phyloP scores from a whole-genome alignment of 2,113 vertebrate genomes.

The Caranx melampygus region DNA sequence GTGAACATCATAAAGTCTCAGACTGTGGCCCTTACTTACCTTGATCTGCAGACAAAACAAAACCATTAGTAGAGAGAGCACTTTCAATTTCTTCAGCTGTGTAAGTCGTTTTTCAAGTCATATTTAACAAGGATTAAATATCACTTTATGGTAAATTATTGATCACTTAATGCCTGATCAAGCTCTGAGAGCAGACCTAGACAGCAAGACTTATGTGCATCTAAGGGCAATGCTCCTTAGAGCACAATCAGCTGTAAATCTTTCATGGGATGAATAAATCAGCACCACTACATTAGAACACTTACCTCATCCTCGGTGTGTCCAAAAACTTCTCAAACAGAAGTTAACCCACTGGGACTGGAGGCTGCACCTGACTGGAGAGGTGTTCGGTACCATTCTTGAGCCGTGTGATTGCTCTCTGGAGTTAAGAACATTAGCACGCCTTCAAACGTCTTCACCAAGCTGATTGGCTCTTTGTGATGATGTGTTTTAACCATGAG shows the following conservation, averaged over 20 bases:
- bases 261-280: constrained; percentile 1
- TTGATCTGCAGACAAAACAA: background rate
- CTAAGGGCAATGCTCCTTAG: background rate
- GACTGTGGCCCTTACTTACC: background rate
- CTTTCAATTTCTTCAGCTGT: background rate
- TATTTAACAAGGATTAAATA: background rate
- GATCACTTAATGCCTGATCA: background rate
- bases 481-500: background rate
- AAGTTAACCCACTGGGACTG: background rate
- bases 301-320: constrained; percentile 44
- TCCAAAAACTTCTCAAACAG: background rate
- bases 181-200: background rate
- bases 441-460: constrained; percentile 9
- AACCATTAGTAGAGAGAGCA: background rate
- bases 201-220: background rate
- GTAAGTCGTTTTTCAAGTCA: background rate
- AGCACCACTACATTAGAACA: background rate
- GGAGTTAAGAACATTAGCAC: background rate
- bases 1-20: background rate
- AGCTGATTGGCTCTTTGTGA: constrained; percentile 30
- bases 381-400: constrained; percentile 17
- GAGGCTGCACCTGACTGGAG: constrained; percentile 47
- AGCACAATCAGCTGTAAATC: background rate
- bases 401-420: constrained; percentile 16
- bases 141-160: background rate